Base-by-base conservation (phyloP, 2,113 vertebrate genomes). In the Bambusicola thoracicus region DNA sequence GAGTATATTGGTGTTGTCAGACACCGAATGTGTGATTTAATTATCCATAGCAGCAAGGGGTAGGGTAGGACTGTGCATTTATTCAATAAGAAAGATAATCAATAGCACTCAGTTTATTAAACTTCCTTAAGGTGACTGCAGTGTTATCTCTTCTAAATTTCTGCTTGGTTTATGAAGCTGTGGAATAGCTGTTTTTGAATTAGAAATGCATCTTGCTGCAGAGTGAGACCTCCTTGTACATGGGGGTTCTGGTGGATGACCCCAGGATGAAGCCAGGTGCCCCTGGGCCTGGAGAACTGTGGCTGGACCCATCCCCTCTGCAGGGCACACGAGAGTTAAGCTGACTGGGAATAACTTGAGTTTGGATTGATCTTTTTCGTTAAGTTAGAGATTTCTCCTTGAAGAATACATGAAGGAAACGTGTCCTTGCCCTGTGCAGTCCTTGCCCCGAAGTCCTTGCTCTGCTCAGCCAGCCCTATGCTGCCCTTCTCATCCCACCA, bases 291-390 rank as follows among this genome's bases (percentile, higher is more conserved):
- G 51, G 51, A 27, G 51, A 27, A 16, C 75, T 12, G 3, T 20
- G 20, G 32, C 29, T 8, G 48, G 36, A 40, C 5, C 30, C 44
- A 40, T 2, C 24, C 32, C 0, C 63, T 15, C 19, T 1, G 29
- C 24, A 10, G 25, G 49, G 20, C 4, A 14, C 1, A 2, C 4
- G 3, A 2, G 48, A 34, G 55, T 30, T 43, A 3, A 22, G 22
- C 16, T 8, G 30, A 29, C 5, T 5, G 5, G 36, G 25, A 36
- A 8, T 5, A 66, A 62, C 38, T 30, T 36, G 41, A 29, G 16
- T 44, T n/a, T 69, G 40, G 15, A 7, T 22, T 63, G 49, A 30
- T 34, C 16, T 58, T 66, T 41, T 36, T n/a, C 38, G 38, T n/a
- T 17, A 56, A 27, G n/a, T 75, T 34, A 34, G 55, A n/a, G 32